Base-by-base conservation (phyloP, 2,113 vertebrate species). In the Sclerurus mexicanus region DNA sequence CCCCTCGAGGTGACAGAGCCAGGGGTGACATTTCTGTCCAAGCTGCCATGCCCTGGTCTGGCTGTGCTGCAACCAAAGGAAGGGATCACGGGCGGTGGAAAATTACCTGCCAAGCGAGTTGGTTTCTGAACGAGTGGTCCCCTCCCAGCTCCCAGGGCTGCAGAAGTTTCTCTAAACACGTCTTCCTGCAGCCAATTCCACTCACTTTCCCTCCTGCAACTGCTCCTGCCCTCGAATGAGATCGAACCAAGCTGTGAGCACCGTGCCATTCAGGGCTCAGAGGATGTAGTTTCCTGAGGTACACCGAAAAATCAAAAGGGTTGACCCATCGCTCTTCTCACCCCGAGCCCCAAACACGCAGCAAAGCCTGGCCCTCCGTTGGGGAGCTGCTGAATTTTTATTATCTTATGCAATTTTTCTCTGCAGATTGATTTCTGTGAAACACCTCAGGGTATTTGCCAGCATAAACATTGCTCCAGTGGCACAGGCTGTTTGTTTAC, bases 401-500 rank as follows among this genome's bases (percentile, higher is more conserved):
- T 86, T 86, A 40, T 84, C 59, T 81, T 47, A 35, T 66, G 46
- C 50, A 66, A 23, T 87, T 85, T 91, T 95, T 82, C 49, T 77
- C 42, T 4, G 4, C 50, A 85, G 94, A 97, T 97, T 97, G 95
- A 97, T 95, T 97, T 96, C 59, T 93, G 81, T 33, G 73, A 60
- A 77, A n/a, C 46, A 81, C 68, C 44, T 89, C 46, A 25, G 85
- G 81, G 68, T 91, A 91, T 84, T 95, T 95, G 68, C 85, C 63
- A 87, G 52, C 60, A 95, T 87, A 95, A 95, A 94, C 72, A 67
- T 83, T 93, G 79, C 93, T 93, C 87, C 90, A 63, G 50, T 92
- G 87, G 74, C 63, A 76, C 58, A 83, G 71, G 79, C 86, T 17
- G 53, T 93, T 95, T 96, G 91, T 97, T 96, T 97, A 90, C 89